These are phyloP conservation scores for Gavia stellata DNA, from an alignment of 2,113 vertebrate genomes.

Conservation along the genomic window DNA sequence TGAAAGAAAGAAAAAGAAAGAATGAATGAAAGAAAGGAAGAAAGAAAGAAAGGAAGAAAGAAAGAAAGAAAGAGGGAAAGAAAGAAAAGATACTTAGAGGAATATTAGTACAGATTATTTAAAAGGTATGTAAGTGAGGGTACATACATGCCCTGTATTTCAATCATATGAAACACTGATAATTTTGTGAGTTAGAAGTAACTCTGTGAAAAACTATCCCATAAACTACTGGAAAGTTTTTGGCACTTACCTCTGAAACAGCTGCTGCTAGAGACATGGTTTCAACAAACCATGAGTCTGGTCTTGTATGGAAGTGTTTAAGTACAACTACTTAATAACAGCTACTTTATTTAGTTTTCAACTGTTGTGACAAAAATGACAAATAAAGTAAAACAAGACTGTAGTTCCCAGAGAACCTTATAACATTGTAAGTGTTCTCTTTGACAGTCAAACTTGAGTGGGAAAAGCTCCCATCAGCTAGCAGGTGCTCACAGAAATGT, in stretches of 20 bases:
- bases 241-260: not conserved
- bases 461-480: not conserved
- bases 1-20: too few relatives aligned
- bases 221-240: not conserved
- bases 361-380: not conserved
- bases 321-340: not conserved
- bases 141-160: not conserved
- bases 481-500: not conserved
- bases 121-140: not conserved
- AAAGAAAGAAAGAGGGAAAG: too few relatives aligned
- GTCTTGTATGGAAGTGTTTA: not conserved
- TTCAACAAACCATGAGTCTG: not conserved
- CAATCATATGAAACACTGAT: not conserved
- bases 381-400: not conserved
- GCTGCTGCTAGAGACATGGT: not conserved
- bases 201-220: not conserved
- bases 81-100: not conserved
- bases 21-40: fast-evolving
- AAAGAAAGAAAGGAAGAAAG: too few relatives aligned
- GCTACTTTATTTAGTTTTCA: not conserved
- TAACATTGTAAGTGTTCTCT: not conserved
- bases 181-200: not conserved
- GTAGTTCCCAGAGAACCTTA: not conserved
- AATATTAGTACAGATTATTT: not conserved
- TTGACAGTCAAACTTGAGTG: not conserved